phyloP scores from a whole-genome alignment of 2,797 vertebrate species.

The Hydrolagus colliei region DNA sequence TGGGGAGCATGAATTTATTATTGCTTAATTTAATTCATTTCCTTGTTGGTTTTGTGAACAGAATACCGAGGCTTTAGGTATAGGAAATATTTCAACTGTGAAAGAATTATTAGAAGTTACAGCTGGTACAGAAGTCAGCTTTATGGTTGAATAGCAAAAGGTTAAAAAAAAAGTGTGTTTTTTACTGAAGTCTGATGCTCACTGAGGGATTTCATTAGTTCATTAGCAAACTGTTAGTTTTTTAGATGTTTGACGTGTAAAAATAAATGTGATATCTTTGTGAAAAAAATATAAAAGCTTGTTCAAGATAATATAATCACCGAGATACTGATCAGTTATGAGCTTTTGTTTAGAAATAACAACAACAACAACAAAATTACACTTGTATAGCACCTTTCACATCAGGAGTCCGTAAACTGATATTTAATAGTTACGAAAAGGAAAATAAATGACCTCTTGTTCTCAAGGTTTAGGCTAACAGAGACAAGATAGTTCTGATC shows the following conservation, averaged over 20 bases:
- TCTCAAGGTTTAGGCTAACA: background rate
- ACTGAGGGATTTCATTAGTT: background rate
- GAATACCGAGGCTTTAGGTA: background rate
- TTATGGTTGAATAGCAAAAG: background rate
- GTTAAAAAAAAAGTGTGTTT: background rate
- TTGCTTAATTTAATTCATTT: slow-evolving; percentile 29
- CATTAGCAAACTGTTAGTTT: background rate
- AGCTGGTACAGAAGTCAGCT: background rate
- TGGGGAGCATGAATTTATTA: slow-evolving; percentile 12
- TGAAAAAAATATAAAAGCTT: background rate
- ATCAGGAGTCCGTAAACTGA: no score
- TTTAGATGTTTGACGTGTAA: background rate
- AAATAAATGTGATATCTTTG: background rate
- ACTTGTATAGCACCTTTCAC: no score
- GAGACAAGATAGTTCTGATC: slow-evolving; percentile 5
- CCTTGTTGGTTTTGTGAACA: background rate
- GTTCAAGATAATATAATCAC: background rate
- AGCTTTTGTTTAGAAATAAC: background rate
- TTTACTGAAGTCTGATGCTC: background rate
- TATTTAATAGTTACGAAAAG: background rate
- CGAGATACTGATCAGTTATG: background rate
- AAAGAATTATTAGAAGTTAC: background rate
- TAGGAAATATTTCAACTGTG: slow-evolving; percentile 9
- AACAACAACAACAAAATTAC: no score
- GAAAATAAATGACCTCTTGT: slow-evolving; percentile 4